Percentiles rank a stretch among this genome's conserved stretches.
Conservation (phyloP, 2,888 invertebrate species). For the Himalopsyche tibetana region DNA sequence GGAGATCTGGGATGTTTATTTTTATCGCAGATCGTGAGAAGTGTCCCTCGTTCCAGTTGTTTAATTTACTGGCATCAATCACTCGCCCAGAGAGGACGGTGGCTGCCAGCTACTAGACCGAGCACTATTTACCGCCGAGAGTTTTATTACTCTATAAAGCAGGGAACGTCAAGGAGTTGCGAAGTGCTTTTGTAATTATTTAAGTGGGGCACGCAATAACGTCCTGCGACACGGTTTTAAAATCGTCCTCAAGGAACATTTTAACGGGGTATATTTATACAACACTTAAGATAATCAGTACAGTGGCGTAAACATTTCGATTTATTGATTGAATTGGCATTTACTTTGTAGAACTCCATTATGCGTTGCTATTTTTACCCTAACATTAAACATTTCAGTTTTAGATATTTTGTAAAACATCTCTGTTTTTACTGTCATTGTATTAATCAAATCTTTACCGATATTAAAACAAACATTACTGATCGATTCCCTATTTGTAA, state of each 20-base stretch:
- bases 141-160: conserved; percentile 23
- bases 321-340: too few relatives aligned
- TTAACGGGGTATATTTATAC: too few relatives aligned
- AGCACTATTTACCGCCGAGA: not conserved
- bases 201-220: conserved; percentile 10
- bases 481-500: too few relatives aligned
- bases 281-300: too few relatives aligned
- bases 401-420: too few relatives aligned
- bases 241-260: not conserved
- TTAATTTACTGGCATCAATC: conserved; percentile 34
- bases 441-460: too few relatives aligned
- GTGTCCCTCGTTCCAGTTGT: conserved; percentile 26
- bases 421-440: too few relatives aligned
- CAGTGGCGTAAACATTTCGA: too few relatives aligned
- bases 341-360: too few relatives aligned
- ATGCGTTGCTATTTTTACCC: too few relatives aligned
- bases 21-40: conserved; percentile 31
- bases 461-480: too few relatives aligned
- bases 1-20: not conserved
- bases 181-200: conserved; percentile 4
- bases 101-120: conserved; percentile 21
- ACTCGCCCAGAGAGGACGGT: conserved; percentile 11
- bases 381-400: too few relatives aligned
- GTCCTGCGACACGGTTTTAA: conserved; percentile 5
- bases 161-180: conserved; percentile 1